These are phyloP conservation scores for Stratiomys singularior DNA, from an alignment of 2,888 invertebrate species.

Conservation along the genomic window DNA sequence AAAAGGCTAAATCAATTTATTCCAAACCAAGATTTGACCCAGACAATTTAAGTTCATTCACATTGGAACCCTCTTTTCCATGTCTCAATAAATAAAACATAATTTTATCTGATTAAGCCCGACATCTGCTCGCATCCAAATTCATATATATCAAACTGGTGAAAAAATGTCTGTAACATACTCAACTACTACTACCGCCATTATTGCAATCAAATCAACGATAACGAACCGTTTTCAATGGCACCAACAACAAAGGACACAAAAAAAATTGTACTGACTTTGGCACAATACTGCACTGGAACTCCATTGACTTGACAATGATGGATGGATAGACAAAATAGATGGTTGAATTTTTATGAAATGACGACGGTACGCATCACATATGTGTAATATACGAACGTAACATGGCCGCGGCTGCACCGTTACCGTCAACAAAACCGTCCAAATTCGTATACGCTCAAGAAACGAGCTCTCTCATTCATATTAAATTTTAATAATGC, in stretches of 20 bases:
- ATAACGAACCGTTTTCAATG: conserved; percentile 8
- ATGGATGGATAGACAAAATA: background rate
- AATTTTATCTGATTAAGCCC: background rate
- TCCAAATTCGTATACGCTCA: too few relatives aligned
- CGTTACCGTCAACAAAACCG: too few relatives aligned
- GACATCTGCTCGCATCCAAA: too few relatives aligned
- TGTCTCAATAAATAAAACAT: background rate
- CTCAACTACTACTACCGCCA: background rate
- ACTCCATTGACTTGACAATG: background rate
- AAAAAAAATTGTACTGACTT: background rate
- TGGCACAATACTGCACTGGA: background rate
- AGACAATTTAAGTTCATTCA: background rate
- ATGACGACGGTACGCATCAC: background rate
- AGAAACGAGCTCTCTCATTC: background rate
- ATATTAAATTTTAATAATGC: conserved; percentile 14
- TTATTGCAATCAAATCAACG: conserved; percentile 7
- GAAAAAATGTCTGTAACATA: background rate
- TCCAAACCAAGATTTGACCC: too few relatives aligned
- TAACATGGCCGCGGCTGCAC: too few relatives aligned
- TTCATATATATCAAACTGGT: background rate
- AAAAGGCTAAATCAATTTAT: too few relatives aligned
- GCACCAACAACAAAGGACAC: background rate
- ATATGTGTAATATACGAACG: background rate
- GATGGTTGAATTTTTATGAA: background rate
- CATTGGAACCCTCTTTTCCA: background rate